phyloP scores from a whole-genome alignment of 2,113 vertebrate genomes.

The Heptranchias perlo region DNA sequence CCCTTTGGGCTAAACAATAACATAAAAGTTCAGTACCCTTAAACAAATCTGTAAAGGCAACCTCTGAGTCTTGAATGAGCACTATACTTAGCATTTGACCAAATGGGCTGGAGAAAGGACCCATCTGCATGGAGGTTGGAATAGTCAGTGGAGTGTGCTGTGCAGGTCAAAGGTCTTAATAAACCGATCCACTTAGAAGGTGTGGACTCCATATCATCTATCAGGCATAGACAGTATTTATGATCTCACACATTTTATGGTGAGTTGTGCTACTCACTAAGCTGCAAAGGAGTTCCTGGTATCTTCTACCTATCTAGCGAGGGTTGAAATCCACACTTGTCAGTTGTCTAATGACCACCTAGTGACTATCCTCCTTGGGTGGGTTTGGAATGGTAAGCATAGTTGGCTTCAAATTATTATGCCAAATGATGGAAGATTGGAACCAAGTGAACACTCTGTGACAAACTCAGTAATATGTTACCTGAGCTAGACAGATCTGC shows the following conservation, averaged over 20 bases:
- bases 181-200: neutral
- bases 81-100: neutral
- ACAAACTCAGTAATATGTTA: neutral
- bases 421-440: neutral
- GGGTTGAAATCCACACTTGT: neutral
- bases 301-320: neutral
- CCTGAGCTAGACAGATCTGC: neutral
- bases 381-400: neutral
- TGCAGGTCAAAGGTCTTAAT: neutral
- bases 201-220: neutral
- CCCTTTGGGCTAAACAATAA: neutral
- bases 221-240: neutral
- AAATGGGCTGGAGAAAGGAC: neutral
- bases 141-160: neutral
- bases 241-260: neutral
- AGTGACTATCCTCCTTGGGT: neutral
- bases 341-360: neutral
- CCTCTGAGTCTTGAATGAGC: neutral
- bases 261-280: neutral
- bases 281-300: neutral
- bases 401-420: neutral
- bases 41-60: neutral
- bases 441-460: neutral
- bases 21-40: neutral
- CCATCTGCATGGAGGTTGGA: neutral